Base-by-base conservation (phyloP, 2,888 invertebrate genomes). In the Iselma pallidipennis region DNA sequence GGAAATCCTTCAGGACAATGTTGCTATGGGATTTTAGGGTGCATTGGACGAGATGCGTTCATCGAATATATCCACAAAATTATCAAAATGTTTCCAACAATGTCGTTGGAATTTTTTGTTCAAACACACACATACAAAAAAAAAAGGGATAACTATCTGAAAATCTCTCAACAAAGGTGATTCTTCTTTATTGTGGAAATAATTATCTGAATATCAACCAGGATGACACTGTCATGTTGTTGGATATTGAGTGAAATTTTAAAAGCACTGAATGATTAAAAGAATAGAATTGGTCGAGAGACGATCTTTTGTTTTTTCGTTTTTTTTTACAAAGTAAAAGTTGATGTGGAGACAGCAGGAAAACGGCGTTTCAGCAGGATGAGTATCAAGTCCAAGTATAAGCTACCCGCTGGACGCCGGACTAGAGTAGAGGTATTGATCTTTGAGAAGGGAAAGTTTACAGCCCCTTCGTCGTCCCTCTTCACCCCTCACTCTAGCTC, bases 391-490 rank as follows among this genome's bases (percentile, higher is more conserved):
- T 73, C 72, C 74, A 74, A 75, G 73, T 73, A 69, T 70, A 72
- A 72, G 72, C 71, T 67, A 72, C 65, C 71, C 72, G 71, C 78
- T 78, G 78, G 77, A 77, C 78, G 78, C 77, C 74, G 77, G 78
- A 77, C 79, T 78, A 76, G 76, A 79, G 80, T 80, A 76, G 80
- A 81, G 81, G 81, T 82, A 82, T 82, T 82, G 82, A 82, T 82
- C 82, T 82, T 81, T 82, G 82, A 82, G 82, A 80, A 81, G 81
- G 80, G 81, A 81, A 81, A 82, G 81, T 81, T 82, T 82, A 81
- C 80, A 81, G 78, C 80, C 80, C 79, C 77, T 74, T 67, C 68
- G 67, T 73, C 71, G 69, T 57, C 65, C 49, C 62, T 45, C 64
- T 58, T 52, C 57, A 61, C 58, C 62, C 63, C 66, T 55, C 68